These are phyloP conservation scores for Spisula solida DNA, from an alignment of 2,888 invertebrate species.

Conservation along the genomic window DNA sequence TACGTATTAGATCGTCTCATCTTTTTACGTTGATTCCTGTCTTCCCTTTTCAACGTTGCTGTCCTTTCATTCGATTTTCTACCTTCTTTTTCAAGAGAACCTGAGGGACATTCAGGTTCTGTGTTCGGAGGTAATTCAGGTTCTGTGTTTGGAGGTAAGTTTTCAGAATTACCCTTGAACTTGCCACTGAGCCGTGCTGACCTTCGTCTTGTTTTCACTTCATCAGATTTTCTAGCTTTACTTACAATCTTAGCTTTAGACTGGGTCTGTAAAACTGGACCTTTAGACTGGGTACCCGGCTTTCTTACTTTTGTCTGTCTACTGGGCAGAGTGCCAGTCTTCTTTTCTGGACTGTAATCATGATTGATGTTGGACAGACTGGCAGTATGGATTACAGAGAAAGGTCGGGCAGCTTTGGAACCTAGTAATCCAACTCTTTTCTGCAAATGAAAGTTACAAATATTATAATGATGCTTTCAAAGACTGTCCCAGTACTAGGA, in stretches of 20 bases:
- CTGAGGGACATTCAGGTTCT: background rate
- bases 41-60: conserved; percentile 12
- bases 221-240: conserved; percentile 36
- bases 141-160: background rate
- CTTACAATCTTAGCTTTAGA: background rate
- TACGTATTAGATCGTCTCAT: conserved; percentile 73
- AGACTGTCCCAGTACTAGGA: no score
- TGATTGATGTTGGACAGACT: conserved; percentile 79
- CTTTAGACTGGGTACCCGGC: conserved; percentile 20
- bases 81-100: background rate
- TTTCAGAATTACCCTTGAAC: background rate
- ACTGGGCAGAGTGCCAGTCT: conserved; percentile 21
- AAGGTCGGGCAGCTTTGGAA: conserved; percentile 75
- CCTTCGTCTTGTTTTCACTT: conserved; percentile 12
- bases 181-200: conserved; percentile 40
- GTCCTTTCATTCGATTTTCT: conserved; percentile 36
- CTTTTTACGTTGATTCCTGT: conserved; percentile 53
- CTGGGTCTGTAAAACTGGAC: conserved; percentile 28
- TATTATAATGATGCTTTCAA: background rate
- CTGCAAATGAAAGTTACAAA: conserved; percentile 64
- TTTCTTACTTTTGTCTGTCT: conserved; percentile 1
- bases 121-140: conserved; percentile 24
- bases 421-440: conserved; percentile 78
- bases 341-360: conserved; percentile 79
- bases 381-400: conserved; percentile 80